A percentile compares a stretch with the other conserved stretches of the same genome.
Conservation (phyloP, 2,797 vertebrate species). For the Galagoides demidoff region DNA sequence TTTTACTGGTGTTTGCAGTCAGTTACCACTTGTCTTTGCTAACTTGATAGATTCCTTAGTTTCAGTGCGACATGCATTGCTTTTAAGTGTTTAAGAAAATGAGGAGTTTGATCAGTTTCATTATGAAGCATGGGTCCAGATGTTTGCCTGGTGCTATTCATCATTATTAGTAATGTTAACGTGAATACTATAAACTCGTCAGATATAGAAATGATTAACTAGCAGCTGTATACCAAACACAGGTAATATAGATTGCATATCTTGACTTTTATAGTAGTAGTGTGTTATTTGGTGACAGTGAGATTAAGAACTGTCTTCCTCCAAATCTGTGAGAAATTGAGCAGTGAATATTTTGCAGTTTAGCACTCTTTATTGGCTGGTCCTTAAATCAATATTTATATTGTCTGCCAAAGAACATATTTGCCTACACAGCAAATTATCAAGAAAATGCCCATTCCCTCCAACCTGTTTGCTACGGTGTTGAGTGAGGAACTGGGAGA, state of each 20-base stretch:
- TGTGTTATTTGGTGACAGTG: not conserved
- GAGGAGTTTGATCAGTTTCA: slow-evolving; percentile 20
- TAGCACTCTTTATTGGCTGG: slow-evolving; percentile 40
- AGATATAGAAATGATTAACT: slow-evolving; percentile 20
- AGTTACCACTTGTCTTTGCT: slow-evolving; percentile 70
- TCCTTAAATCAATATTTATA: slow-evolving; percentile 65
- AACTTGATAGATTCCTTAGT: slow-evolving; percentile 45
- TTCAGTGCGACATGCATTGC: slow-evolving; percentile 44
- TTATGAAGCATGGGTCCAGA: slow-evolving; percentile 31
- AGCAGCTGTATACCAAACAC: not conserved
- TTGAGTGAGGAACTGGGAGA: slow-evolving; percentile 12
- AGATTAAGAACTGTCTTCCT: slow-evolving; percentile 53
- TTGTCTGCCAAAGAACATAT: slow-evolving; percentile 44
- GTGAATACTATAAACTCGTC: not conserved
- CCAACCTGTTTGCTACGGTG: not conserved
- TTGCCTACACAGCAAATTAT: slow-evolving; percentile 51
- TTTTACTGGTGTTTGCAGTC: slow-evolving; percentile 67
- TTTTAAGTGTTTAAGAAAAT: slow-evolving; percentile 69
- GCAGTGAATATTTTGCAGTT: slow-evolving; percentile 41
- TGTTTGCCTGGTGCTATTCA: slow-evolving; percentile 18
- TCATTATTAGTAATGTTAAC: not conserved
- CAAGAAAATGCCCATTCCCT: not conserved
- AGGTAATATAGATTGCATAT: slow-evolving; percentile 1
- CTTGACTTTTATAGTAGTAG: not conserved
- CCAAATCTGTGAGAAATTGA: slow-evolving; percentile 53